phyloP scores from a whole-genome alignment of 1,140 invertebrate species.

The Carcinoscorpius rotundicauda region DNA sequence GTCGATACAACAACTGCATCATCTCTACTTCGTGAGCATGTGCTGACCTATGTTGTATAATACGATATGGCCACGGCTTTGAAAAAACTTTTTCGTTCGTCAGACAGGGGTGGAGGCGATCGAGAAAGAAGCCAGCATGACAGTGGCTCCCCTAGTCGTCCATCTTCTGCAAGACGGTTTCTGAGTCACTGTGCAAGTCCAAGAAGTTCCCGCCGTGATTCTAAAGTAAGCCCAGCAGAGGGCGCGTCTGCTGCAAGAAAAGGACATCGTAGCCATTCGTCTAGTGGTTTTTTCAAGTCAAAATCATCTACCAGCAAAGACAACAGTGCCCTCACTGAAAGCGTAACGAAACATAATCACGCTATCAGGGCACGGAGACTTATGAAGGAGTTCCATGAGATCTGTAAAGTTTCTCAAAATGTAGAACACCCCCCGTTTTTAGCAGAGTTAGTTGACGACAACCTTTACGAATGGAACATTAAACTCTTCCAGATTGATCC shows the following conservation, averaged over 20 bases:
- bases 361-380: conserved; percentile 59
- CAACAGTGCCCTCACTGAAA: conserved; percentile 6
- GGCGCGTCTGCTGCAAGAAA: conserved; percentile 41
- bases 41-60: too few relatives aligned
- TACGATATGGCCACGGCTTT: conserved; percentile 50
- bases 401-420: conserved; percentile 49
- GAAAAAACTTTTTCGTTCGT: conserved; percentile 55
- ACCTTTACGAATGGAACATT: conserved; percentile 88
- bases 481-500: conserved; percentile 67
- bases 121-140: conserved; percentile 26
- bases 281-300: conserved; percentile 5
- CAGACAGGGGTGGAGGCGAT: conserved; percentile 41
- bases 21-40: too few relatives aligned
- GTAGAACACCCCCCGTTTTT: conserved; percentile 52
- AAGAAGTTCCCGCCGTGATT: conserved; percentile 40
- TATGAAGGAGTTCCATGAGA: conserved; percentile 88
- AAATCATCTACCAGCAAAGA: conserved; percentile 12
- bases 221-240: conserved; percentile 47
- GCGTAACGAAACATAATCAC: conserved; percentile 12
- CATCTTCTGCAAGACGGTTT: conserved; percentile 36
- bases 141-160: background rate
- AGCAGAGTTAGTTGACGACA: conserved; percentile 84
- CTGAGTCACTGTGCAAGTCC: conserved; percentile 41
- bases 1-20: too few relatives aligned
- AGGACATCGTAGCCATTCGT: conserved; percentile 25